Conservation (phyloP, 2,113 vertebrate species). For the Odocoileus virginianus region DNA sequence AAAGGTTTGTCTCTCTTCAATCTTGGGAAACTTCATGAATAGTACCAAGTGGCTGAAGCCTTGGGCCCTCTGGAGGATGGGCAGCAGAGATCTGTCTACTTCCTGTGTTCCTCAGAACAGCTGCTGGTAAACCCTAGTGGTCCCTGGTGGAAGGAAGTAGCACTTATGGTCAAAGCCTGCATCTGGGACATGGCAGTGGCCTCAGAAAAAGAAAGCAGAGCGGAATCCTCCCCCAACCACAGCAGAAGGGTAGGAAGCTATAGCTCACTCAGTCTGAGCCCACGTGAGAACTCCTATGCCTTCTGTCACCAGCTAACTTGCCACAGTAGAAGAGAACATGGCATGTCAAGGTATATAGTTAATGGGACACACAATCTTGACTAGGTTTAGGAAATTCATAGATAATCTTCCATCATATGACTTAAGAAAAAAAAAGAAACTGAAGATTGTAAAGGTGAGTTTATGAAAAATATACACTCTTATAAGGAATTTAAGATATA, state of each 20-base stretch:
- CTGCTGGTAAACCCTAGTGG: not conserved
- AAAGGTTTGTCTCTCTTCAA: not conserved
- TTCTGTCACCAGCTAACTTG: not conserved
- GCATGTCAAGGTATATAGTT: not conserved
- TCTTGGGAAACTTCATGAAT: not conserved
- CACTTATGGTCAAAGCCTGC: not conserved
- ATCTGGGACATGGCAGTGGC: not conserved
- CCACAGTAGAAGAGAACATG: not conserved
- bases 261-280: not conserved
- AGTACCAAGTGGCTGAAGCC: not conserved
- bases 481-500: not conserved
- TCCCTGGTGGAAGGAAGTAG: not conserved
- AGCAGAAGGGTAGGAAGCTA: not conserved
- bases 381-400: not conserved
- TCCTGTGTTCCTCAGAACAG: not conserved
- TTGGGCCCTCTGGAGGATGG: not conserved
- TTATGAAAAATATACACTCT: not conserved
- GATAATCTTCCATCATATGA: not conserved
- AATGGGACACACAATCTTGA: not conserved
- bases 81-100: not conserved
- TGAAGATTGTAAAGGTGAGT: not conserved
- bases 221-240: not conserved
- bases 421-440: not conserved
- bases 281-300: not conserved
- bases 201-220: not conserved